Evolutionary conservation across 2,113 vertebrate species (phyloP), one percentile per base, ranked within the genome.

Genomic region (Prietella phreatophila): DNA sequence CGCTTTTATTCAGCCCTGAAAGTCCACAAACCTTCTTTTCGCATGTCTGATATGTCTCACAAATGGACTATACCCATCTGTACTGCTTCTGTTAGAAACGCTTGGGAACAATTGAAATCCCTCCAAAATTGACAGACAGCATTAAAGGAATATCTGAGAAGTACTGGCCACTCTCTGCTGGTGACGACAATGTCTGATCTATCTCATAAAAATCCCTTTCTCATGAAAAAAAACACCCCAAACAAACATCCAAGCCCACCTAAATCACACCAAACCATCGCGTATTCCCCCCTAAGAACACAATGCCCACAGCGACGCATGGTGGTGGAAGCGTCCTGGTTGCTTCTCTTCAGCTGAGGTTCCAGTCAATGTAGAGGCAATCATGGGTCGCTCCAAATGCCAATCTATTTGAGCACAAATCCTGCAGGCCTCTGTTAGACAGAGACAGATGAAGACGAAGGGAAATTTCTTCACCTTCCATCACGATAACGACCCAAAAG

Each of bases 1-100:
- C 81, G 76, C 56, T 84, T 92, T 87, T 90, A 87, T 91, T 90
- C 86, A 91, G 86, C 91, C 91, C 91, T 91, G 91, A 53, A 53
- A 13, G 53, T 69, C 53, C 53, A 47, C 25, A 33, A 75, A 33
- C 25, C 39, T 91, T 87, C 91, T 90, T 90, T 93, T 89, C 84
- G 89, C 91, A 88, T 86, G 25, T 76, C 85, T 88, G 88, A 90
- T 39, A 5, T 3, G 3, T 53, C 5, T 63, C 42, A 25, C 17
- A 15, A 39, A n/a, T 20, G 36, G 25, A 42, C 47, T 19, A 5
- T 5, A 84, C n/a, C 55, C 71, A 47, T 61, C 22, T 61, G 20
- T 22, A 55, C 8, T 58, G 47, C 36, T 71, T 6, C 67, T 36
- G 20, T 4, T 47, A 22, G 30, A 19, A 69, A 73, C 4, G 7